A percentile compares a stretch with the other conserved stretches of the same genome.
Evolutionary conservation across 1,140 invertebrate species (phyloP).

Genomic region (Bombus pyrosoma): DNA sequence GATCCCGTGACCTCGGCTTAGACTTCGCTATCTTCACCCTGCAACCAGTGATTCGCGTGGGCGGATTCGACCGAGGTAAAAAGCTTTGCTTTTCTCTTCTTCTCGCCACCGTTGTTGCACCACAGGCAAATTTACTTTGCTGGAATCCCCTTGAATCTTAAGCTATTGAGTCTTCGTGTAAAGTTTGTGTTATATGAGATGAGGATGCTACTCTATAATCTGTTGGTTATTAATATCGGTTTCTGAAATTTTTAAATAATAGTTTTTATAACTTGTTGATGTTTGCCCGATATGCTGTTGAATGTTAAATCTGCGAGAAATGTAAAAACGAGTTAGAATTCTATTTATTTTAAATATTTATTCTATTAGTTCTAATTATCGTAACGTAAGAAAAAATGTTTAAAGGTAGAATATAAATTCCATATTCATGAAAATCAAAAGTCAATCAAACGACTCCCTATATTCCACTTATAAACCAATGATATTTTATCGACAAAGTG

Average conservation of each 20-base stretch:
- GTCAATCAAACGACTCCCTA: neutral
- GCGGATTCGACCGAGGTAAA: conserved; percentile 29
- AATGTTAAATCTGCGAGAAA: neutral
- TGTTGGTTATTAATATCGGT: neutral
- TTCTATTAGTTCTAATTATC: no score
- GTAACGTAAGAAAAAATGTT: neutral
- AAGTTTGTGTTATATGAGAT: neutral
- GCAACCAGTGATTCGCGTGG: conserved; percentile 51
- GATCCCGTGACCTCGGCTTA: conserved; percentile 66
- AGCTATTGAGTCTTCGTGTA: neutral
- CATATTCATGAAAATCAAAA: neutral
- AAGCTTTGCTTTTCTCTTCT: neutral
- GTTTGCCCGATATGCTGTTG: no score
- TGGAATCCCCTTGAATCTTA: neutral
- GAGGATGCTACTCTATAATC: no score
- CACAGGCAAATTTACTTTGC: neutral
- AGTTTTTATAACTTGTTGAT: no score
- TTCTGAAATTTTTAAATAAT: neutral
- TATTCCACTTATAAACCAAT: neutral
- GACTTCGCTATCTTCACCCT: conserved; percentile 61
- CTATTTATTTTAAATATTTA: no score
- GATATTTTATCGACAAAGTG: neutral
- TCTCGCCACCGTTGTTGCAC: neutral
- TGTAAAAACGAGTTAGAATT: neutral
- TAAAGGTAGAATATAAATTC: no score